Base-by-base conservation (phyloP, 2,113 vertebrate genomes). In the Xiphias gladius region DNA sequence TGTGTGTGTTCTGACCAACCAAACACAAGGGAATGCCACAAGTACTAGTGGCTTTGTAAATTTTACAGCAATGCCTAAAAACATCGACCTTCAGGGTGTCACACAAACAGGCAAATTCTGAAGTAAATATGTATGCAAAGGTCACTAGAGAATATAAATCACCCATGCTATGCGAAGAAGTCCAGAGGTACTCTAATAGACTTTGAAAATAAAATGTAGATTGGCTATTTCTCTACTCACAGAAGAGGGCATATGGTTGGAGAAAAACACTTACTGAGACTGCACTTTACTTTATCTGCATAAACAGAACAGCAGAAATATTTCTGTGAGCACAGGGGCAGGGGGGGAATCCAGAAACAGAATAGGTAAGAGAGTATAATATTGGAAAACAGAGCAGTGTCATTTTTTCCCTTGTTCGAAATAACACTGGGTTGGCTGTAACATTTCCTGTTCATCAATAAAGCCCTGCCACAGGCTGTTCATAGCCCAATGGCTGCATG, bases 381-480 rank as follows among this genome's bases (percentile, higher is more conserved):
- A 66, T 62, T 64, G 46, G 68, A 76, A 78, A 86, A 81, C 61
- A 72, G 65, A 48, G 75, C 37, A 28, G 71, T 83, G 54, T 82
- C 26, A 48, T 86, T 88, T 69, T 80, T 66, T 24, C 17, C 43
- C 5, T 67, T 30, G 71, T 55, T 63, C 87, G 66, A 26, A 82
- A 79, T 80, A 77, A 73, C 75, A 30, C 61, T 58, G 65, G 69
- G 73, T 61, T 76, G 48, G 57, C 35, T 73, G 84, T 80, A 92
- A 94, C 81, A 88, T 85, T 88, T 90, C 62, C 86, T 19, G 8
- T 80, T 91, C 65, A 87, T 94, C 93, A 91, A 61, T 92, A 94
- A 83, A 79, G 55, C 66, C 46, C 61, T 17, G 83, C 82, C 85
- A 79, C 77, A 74, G 73, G 80, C 74, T 68, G 74, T 82, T 88